Evolutionary conservation across 2,113 vertebrate genomes (phyloP).

Genomic region (Hippopotamus amphibius): DNA sequence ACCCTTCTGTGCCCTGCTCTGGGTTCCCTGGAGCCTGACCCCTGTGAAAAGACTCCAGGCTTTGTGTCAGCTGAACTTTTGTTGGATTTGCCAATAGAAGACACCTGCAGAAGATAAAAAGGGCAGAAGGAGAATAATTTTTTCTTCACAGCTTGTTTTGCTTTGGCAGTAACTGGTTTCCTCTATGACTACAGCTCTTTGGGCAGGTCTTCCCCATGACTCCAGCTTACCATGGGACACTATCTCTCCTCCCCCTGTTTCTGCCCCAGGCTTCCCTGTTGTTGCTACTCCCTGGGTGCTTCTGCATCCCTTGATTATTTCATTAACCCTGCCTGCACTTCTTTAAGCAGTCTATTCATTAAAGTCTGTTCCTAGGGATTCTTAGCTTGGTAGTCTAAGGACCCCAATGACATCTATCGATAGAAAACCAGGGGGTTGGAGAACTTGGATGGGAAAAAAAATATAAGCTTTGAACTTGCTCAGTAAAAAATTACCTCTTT

Average conservation of each 20-base stretch:
- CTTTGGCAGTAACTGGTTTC: neutral
- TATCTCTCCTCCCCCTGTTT: neutral
- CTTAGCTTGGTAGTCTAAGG: neutral
- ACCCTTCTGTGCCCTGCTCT: neutral
- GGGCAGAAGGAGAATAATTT: neutral
- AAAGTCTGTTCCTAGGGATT: neutral
- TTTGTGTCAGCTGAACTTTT: neutral
- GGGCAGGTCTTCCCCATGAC: accelerated
- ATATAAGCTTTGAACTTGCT: neutral
- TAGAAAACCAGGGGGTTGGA: neutral
- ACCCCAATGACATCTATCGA: neutral
- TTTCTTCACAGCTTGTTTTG: neutral
- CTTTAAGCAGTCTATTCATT: neutral
- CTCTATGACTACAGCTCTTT: neutral
- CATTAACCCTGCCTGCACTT: neutral
- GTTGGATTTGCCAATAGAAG: neutral
- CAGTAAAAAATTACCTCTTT: neutral
- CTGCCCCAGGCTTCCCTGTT: neutral
- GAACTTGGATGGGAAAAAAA: neutral
- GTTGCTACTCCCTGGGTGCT: neutral
- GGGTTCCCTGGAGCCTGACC: neutral
- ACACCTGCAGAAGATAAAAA: neutral
- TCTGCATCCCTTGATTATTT: neutral
- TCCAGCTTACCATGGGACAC: neutral
- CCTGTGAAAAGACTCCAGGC: neutral